Percentiles rank a stretch among this genome's conserved stretches.
Evolutionary conservation across 2,797 vertebrate species (phyloP).

Genomic region (Pseudomugil gertrudae): DNA sequence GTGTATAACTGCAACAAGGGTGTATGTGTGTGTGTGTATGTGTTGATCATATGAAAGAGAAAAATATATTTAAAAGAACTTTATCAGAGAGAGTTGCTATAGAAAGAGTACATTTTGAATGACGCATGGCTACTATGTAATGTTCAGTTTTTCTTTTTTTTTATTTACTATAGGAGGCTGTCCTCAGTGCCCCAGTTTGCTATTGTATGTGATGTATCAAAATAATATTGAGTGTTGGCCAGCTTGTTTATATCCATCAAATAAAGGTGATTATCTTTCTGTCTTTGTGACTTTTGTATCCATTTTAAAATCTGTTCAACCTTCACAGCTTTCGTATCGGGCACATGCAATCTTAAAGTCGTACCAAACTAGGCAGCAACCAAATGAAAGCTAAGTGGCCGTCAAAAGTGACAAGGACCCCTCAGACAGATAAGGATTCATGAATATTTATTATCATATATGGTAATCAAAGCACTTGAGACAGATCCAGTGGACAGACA

Average conservation of each 20-base stretch:
- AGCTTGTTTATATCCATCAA: slow-evolving; percentile 99
- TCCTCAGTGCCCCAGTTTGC: slow-evolving; percentile 80
- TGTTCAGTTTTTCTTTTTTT: slow-evolving; percentile 59
- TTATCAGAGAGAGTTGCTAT: slow-evolving; percentile 60
- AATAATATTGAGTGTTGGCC: slow-evolving; percentile 93
- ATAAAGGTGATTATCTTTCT: slow-evolving; percentile 98
- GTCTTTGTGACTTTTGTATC: slow-evolving; percentile 39
- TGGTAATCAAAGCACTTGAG: too few relatives aligned
- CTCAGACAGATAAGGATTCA: too few relatives aligned
- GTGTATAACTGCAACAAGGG: slow-evolving; percentile 21
- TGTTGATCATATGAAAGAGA: slow-evolving; percentile 61
- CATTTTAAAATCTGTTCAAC: slow-evolving; percentile 5
- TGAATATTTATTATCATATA: too few relatives aligned
- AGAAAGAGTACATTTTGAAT: slow-evolving; percentile 63
- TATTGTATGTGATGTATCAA: slow-evolving; percentile 90
- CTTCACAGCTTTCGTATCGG: background rate
- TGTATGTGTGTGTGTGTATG: slow-evolving; percentile 17
- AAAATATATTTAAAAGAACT: slow-evolving; percentile 62
- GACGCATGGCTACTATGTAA: slow-evolving; percentile 82
- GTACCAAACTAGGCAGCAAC: too few relatives aligned
- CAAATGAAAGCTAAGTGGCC: too few relatives aligned
- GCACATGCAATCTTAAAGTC: background rate
- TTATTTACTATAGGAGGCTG: slow-evolving; percentile 77
- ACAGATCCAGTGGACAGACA: too few relatives aligned
- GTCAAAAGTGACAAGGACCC: too few relatives aligned